Evolutionary conservation across 2,113 vertebrate species (phyloP), one percentile per base, ranked within the genome.

Genomic region (Mirounga angustirostris): DNA sequence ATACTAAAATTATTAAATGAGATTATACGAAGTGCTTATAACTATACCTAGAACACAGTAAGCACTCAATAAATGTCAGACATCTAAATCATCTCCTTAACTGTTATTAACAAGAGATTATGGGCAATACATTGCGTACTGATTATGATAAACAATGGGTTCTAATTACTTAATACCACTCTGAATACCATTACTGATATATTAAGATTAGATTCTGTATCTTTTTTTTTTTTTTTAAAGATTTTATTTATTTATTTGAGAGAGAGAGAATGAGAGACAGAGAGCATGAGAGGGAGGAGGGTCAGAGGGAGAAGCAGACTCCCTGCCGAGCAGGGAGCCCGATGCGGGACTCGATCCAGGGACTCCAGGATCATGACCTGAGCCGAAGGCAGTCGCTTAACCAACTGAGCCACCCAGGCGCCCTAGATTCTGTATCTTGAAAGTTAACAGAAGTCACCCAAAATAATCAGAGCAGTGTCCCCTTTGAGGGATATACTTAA

Each of bases 1-100:
- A 46, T 46, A 46, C 46, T 91, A 24, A 71, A 85, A 95, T 79
- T 85, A 79, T 84, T 91, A 91, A 85, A 79, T 86, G 52, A 86
- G 30, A 67, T 33, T 71, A 89, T 50, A 30, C 52, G 56, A 95
- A 85, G 24, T 86, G 33, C 40, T 91, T 86, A 71, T 91, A 78
- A 90, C 59, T 65, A 85, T 43, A 91, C 19, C 22, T 24, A 71
- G 36, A 59, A 78, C 36, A 85, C 1, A 79, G 24, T 63, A 93
- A 76, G 81, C 54, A 71, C 26, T 91, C 52, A 85, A 33, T 80
- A 86, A 86, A 59, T 89, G 56, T 63, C 61, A 82, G 24, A 63
- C 26, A 54, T 71, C 26, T 85, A 86, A 79, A 40, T 40, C 14
- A 69, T 36, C 58, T 80, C n/a, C 50, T 79, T 79, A 52, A 86